A percentile compares a stretch with the other conserved stretches of the same genome.
These are phyloP conservation scores for Tipula unca DNA, from an alignment of 2,888 invertebrate species.

Conservation along the genomic window DNA sequence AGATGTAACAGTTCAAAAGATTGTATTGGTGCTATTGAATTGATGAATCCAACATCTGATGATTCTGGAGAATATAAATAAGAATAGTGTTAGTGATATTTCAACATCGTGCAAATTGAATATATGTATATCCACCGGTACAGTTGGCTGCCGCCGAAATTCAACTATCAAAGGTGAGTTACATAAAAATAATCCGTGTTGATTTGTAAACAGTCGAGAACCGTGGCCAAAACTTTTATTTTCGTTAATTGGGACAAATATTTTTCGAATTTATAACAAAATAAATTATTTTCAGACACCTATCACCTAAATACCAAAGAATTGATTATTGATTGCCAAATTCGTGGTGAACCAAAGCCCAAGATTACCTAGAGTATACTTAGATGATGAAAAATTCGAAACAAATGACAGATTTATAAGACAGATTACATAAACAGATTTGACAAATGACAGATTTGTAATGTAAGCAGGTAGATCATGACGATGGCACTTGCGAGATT, in stretches of 20 bases:
- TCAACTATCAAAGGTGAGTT: conserved; percentile 47
- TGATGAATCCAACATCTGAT: conserved; percentile 53
- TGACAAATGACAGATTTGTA: no score
- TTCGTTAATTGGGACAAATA: background rate
- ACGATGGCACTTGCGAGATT: conserved; percentile 66
- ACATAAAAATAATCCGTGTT: background rate
- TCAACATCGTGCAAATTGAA: conserved; percentile 61
- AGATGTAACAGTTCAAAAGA: conserved; percentile 53
- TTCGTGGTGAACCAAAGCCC: conserved; percentile 64
- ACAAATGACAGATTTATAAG: conserved; percentile 49
- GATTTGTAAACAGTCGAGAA: background rate
- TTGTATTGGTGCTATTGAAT: conserved; percentile 65
- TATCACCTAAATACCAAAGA: conserved; percentile 66
- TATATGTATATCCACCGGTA: conserved; percentile 32
- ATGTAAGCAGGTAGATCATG: conserved; percentile 56
- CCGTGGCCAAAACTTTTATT: background rate
- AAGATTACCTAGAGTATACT: conserved; percentile 68
- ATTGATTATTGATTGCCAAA: conserved; percentile 67
- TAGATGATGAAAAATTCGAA: conserved; percentile 55
- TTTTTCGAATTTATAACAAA: conserved; percentile 1
- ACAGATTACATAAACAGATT: no score
- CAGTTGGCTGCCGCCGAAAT: conserved; percentile 38
- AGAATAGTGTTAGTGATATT: conserved; percentile 62
- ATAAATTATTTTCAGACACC: conserved; percentile 46
- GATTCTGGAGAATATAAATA: conserved; percentile 72